Conservation (phyloP, 2,113 vertebrate genomes). For the Hemiprocne comata region DNA sequence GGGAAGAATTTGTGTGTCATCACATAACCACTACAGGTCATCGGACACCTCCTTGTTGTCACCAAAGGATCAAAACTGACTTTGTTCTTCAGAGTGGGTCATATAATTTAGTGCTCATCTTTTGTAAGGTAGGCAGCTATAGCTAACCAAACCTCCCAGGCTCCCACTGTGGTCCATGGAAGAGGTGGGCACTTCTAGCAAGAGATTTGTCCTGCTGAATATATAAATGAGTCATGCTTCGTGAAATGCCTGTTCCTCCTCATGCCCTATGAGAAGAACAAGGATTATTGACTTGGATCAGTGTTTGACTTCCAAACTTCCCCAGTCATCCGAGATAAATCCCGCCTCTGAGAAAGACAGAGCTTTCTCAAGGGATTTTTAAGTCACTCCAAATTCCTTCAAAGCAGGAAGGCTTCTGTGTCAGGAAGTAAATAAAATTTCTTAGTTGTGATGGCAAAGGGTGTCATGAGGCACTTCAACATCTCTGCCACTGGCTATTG, state of each 20-base stretch:
- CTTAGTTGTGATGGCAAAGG: background rate
- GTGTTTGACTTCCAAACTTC: background rate
- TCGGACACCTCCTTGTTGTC: background rate
- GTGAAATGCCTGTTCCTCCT: background rate
- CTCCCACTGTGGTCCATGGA: background rate
- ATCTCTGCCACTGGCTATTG: background rate
- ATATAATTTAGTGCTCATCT: background rate
- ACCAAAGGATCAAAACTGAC: background rate
- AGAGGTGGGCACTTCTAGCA: background rate
- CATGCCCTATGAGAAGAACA: background rate
- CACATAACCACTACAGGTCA: background rate
- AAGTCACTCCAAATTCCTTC: constrained; percentile 6
- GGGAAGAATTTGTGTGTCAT: background rate
- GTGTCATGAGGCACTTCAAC: background rate
- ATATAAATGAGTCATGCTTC: background rate
- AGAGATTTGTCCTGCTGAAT: background rate
- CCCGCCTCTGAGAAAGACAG: background rate
- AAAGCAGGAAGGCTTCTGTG: background rate
- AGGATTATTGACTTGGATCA: background rate
- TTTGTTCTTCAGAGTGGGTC: background rate
- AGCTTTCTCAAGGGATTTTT: constrained; percentile 26
- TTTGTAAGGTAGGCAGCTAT: background rate
- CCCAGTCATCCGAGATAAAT: background rate
- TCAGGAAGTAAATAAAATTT: constrained; percentile 24
- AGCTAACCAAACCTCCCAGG: background rate